Conservation (phyloP, 2,797 vertebrate genomes). For the Pantherophis vulpinus region DNA sequence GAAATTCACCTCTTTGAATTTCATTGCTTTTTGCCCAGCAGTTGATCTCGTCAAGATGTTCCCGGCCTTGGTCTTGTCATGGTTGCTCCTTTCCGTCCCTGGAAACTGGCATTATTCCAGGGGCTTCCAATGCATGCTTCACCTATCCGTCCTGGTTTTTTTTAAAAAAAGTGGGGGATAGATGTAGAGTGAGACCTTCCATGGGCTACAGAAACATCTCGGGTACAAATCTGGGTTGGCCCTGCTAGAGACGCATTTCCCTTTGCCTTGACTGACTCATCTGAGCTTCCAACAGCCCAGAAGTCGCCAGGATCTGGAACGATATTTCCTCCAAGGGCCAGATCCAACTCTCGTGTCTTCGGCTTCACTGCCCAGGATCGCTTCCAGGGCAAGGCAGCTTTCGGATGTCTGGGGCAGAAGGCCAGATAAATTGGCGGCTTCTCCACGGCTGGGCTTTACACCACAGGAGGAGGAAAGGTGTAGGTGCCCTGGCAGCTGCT, state of each 20-base stretch:
- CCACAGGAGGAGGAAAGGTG: background rate
- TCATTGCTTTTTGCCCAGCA: background rate
- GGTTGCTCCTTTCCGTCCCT: background rate
- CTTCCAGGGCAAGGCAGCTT: background rate
- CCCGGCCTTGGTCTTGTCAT: background rate
- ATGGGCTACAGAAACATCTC: too few relatives aligned
- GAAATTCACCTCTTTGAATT: background rate
- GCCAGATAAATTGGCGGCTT: background rate
- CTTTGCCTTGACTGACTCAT: background rate
- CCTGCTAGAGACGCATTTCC: too few relatives aligned
- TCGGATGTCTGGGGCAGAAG: background rate
- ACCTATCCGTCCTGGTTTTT: too few relatives aligned
- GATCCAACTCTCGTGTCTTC: background rate
- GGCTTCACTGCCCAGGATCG: background rate
- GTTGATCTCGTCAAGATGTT: background rate
- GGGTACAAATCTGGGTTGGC: background rate
- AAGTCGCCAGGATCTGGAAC: background rate
- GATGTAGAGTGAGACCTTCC: background rate
- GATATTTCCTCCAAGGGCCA: background rate
- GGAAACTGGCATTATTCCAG: background rate
- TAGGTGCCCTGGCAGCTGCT: background rate
- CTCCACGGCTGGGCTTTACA: background rate
- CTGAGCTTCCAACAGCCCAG: background rate
- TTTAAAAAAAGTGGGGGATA: background rate
- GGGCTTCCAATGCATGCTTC: background rate